Percentiles rank a stretch among this genome's conserved stretches.
These are phyloP conservation scores for Sericinus montela DNA, from an alignment of 2,888 invertebrate species.

Conservation along the genomic window DNA sequence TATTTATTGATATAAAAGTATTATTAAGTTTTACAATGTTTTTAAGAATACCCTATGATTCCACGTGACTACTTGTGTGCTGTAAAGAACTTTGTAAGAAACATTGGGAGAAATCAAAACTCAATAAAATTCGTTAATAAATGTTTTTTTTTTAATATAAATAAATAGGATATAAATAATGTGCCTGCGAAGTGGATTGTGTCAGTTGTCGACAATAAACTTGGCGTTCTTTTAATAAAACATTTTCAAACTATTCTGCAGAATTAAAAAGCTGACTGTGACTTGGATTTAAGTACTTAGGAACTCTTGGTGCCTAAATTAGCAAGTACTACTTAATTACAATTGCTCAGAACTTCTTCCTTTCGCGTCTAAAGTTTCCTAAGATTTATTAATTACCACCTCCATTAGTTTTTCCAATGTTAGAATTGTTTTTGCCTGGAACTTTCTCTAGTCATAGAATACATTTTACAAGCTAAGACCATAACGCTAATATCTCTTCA, in stretches of 20 bases:
- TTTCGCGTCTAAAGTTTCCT: constrained; percentile 22
- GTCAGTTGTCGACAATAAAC: background rate
- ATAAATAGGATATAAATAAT: too few species aligned
- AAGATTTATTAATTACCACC: constrained; percentile 28
- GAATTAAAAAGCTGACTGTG: constrained; percentile 7
- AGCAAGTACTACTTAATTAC: constrained; percentile 28
- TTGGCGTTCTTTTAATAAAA: background rate
- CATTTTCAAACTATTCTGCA: constrained; percentile 9
- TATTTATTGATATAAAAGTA: too few species aligned
- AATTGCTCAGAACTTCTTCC: constrained; percentile 29
- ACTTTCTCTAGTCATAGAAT: background rate
- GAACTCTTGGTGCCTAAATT: constrained; percentile 33
- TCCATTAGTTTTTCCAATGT: constrained; percentile 18
- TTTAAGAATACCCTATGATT: too few species aligned
- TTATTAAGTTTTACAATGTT: too few species aligned
- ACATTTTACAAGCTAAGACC: too few species aligned
- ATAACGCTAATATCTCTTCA: too few species aligned
- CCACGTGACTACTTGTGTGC: too few species aligned
- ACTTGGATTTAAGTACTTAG: constrained; percentile 24
- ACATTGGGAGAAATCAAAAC: too few species aligned
- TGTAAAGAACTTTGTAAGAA: too few species aligned
- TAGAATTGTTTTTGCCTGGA: constrained; percentile 14
- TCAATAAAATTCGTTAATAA: too few species aligned
- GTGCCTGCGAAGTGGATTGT: too few species aligned
- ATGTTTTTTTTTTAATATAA: too few species aligned